A percentile compares a stretch with the other conserved stretches of the same genome.
Evolutionary conservation across 2,113 vertebrate species (phyloP).

Genomic region (Cyanoliseus patagonus): DNA sequence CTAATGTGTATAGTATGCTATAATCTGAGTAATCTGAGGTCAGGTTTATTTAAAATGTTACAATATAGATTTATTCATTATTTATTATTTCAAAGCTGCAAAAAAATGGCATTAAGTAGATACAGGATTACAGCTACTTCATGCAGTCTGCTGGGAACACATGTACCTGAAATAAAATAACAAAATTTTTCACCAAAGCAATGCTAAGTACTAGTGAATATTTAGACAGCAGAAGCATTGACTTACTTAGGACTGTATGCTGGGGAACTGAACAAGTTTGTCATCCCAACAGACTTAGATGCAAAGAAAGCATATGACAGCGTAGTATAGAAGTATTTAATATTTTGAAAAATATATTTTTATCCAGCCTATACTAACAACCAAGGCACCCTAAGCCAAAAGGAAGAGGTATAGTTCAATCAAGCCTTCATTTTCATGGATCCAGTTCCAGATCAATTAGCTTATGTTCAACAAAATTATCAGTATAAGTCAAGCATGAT

Average conservation of each 20-base stretch:
- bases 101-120: background rate
- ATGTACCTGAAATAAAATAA: background rate
- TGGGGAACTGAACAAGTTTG: background rate
- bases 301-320: background rate
- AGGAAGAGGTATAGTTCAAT: background rate
- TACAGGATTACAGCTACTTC: background rate
- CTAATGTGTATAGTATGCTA: background rate
- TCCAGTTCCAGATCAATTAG: background rate
- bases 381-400: background rate
- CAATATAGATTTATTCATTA: background rate
- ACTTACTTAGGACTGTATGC: background rate
- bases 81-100: background rate
- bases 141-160: background rate
- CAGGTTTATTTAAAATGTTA: conserved; percentile 21
- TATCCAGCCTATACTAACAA: background rate
- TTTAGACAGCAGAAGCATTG: background rate
- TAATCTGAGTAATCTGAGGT: background rate
- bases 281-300: background rate
- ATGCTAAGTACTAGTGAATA: background rate
- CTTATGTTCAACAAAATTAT: background rate
- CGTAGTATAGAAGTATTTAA: background rate
- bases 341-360: background rate
- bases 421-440: background rate
- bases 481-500: background rate
- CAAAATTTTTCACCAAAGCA: background rate